Evolutionary conservation across 2,888 invertebrate genomes (phyloP).

Genomic region (Agonopterix heracliana): DNA sequence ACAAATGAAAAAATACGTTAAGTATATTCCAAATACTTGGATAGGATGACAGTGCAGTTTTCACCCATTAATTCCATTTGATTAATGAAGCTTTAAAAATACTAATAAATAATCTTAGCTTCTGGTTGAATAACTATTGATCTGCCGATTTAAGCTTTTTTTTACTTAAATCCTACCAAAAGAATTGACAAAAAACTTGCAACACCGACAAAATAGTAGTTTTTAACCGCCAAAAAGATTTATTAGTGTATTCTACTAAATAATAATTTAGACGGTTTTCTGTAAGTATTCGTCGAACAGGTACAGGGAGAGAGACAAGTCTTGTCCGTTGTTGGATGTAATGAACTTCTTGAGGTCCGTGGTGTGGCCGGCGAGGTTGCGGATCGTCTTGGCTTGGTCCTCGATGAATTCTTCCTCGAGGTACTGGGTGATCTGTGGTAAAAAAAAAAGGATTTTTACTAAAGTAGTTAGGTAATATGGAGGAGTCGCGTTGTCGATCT

Average conservation of each 20-base stretch:
- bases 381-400: constrained; percentile 80
- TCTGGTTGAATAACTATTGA: not conserved
- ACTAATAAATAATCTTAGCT: not conserved
- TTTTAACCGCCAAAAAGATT: not conserved
- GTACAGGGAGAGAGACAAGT: constrained; percentile 80
- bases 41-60: too few species aligned
- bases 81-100: not conserved
- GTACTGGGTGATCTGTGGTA: constrained; percentile 79
- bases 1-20: too few species aligned
- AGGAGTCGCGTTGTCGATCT: too few species aligned
- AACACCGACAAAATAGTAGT: not conserved
- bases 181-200: not conserved
- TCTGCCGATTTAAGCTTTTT: not conserved
- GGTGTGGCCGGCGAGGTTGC: constrained; percentile 83
- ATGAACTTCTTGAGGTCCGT: constrained; percentile 82
- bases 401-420: constrained; percentile 86
- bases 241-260: constrained; percentile 2
- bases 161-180: not conserved
- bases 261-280: constrained; percentile 43
- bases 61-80: too few species aligned
- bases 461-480: too few species aligned
- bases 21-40: too few species aligned
- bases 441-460: constrained; percentile 1
- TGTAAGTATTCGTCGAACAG: constrained; percentile 84
- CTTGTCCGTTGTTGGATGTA: constrained; percentile 60